Conservation (phyloP, 2,797 vertebrate genomes). For the Potorous gilbertii region DNA sequence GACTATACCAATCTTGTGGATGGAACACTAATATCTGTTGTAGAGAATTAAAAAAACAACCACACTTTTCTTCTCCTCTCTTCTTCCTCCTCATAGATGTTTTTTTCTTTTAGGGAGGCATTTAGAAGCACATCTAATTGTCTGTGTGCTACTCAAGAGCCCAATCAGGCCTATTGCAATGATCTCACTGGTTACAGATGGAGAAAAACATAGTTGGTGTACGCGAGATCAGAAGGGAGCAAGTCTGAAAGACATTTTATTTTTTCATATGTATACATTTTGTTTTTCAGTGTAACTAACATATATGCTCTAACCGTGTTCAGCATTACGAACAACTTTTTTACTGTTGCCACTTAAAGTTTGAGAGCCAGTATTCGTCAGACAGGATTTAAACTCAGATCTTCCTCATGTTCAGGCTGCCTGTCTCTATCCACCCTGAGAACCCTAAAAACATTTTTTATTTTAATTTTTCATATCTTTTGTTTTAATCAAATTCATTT, state of each 20-base stretch:
- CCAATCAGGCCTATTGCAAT: not conserved
- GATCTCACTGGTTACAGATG: not conserved
- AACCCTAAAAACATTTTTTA: not conserved
- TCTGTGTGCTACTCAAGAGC: not conserved
- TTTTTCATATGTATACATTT: not conserved
- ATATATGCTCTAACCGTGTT: not conserved
- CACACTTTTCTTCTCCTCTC: not conserved
- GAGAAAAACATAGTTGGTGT: not conserved
- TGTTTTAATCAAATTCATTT: not conserved
- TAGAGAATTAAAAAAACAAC: not conserved
- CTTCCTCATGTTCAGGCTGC: not conserved
- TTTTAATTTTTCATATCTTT: not conserved
- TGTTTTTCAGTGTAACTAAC: not conserved
- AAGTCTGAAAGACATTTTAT: not conserved
- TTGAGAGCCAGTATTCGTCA: not conserved
- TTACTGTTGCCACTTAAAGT: not conserved
- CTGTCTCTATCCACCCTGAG: not conserved
- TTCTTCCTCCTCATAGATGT: not conserved
- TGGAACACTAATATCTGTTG: not conserved
- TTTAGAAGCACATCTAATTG: not conserved
- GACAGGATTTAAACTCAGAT: not conserved
- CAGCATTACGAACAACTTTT: not conserved
- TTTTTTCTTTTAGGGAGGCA: not conserved
- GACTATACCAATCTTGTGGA: not conserved
- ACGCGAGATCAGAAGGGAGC: not conserved